Base-by-base conservation (phyloP, 2,113 vertebrate genomes). In the Chinchilla lanigera region DNA sequence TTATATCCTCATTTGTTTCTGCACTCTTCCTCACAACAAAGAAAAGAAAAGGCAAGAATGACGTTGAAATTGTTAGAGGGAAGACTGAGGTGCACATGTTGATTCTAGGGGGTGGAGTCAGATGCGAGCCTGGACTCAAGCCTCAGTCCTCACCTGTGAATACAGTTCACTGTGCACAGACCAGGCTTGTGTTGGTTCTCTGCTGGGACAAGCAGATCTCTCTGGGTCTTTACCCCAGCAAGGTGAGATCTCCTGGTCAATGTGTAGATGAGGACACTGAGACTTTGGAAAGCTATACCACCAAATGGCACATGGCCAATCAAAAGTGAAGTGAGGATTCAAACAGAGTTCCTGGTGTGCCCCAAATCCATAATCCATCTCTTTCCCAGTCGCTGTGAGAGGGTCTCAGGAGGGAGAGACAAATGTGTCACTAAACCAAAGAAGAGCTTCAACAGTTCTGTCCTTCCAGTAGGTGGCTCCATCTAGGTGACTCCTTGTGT, bases 81-180 rank as follows among this genome's bases (percentile, higher is more conserved):
- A 22, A 24, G 58, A 22, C 5, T 1, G 56, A 14, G 38, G 6
- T 12, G 0, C 1, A 73, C 5, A 24, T 2, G 0, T 10, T 5
- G 9, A 11, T 16, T 35, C 7, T 1, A 12, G 35, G 58, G 7
- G 41, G 20, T 24, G 1, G 17, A 33, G 19, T 16, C 22, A 17
- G 52, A 1, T 8, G 38, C 16, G 24, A 28, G 33, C 30, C n/a
- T 38, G 41, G 9, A 10, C 5, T 5, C 5, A 13, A 44, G 56
- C 9, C 12, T 33, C 41, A 26, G 50, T n/a, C 7, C 38, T 30
- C 16, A 28, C 71, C 63, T 20, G 24, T 9, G 19, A 41, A 38
- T 7, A 50, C 6, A 30, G 0, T 63, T 35, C 12, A 1, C 58
- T 14, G 11, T 5, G 3, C 41, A 12, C 0, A 0, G 11, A n/a